phyloP scores from a whole-genome alignment of 2,113 vertebrate genomes.

The Nestor notabilis region DNA sequence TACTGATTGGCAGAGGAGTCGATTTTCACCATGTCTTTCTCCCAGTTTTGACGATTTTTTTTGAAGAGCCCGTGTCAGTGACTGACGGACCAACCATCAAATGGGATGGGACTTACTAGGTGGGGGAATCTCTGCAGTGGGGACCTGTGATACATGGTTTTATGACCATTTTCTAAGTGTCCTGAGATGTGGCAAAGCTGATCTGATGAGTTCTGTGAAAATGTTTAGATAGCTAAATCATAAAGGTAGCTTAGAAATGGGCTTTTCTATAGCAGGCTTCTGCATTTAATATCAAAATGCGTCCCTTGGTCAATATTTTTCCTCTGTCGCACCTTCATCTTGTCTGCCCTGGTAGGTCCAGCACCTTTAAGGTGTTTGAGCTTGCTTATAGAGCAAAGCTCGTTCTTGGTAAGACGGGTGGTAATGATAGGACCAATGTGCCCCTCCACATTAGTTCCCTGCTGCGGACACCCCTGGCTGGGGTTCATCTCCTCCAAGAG shows the following conservation, averaged over 20 bases:
- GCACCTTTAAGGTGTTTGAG: background rate
- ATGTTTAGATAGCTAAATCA: background rate
- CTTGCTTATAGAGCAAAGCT: background rate
- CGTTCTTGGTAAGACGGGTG: background rate
- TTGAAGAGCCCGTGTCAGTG: accelerated
- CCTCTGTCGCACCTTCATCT: background rate
- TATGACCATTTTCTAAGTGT: background rate
- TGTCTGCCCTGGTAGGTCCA: background rate
- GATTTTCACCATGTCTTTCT: background rate
- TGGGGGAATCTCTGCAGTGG: background rate
- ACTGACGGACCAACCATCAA: background rate
- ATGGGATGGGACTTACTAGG: background rate
- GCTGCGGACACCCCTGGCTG: background rate
- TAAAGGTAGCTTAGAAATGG: background rate
- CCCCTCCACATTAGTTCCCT: background rate
- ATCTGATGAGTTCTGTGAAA: background rate
- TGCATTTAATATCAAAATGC: background rate
- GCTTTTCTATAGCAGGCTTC: background rate
- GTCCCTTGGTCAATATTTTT: background rate
- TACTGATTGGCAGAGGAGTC: background rate
- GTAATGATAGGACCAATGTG: background rate
- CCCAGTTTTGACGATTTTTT: background rate
- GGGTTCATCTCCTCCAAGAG: background rate
- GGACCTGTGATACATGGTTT: background rate
- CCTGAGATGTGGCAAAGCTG: background rate